Evolutionary conservation across 2,888 invertebrate species (phyloP), one percentile per base, ranked within the genome.

Genomic region (Leptarthrus brevirostris): DNA sequence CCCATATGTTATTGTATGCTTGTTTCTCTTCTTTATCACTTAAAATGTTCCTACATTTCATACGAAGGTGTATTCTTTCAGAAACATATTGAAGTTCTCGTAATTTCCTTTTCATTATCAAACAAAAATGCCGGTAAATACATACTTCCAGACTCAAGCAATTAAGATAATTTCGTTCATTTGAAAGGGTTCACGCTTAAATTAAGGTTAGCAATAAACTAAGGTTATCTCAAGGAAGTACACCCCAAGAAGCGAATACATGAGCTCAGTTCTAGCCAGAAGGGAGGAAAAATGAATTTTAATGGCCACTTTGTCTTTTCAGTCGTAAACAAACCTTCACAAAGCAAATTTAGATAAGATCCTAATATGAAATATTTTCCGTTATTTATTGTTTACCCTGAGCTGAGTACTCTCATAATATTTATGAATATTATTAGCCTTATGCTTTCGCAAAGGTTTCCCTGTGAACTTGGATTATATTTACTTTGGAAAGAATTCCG

Each of bases 291-390:
- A 76, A 73, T 76, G 76, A 76, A 76, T 76, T 76, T 76, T 74
- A 76, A 76, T 76, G 74, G 74, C 74, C 70, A 76, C 74, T 76
- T 76, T 76, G 76, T 76, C 74, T 76, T 76, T 30, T 58, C 69
- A 73, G 44, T 74, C 70, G 72, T 76, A 76, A 76, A 74, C 74
- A 70, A 76, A 71, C 73, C 76, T 74, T 74, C 74, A 73, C 30
- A 74, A 72, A 72, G 71, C 69, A 74, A 76, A 76, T 76, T 76
- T 76, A 76, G 76, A 76, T 76, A 76, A 61, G 74, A 74, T 56
- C 66, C 70, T 3, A 58, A 58, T 74, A 75, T 74, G 74, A 74
- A 69, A 75, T 73, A 75, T 72, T 74, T 71, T 47, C 54, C 40
- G 52, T 72, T 72, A 75, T 75, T 75, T 75, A 75, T 75, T 34